Base-by-base conservation (phyloP, 2,113 vertebrate species). In the Cacatua alba region DNA sequence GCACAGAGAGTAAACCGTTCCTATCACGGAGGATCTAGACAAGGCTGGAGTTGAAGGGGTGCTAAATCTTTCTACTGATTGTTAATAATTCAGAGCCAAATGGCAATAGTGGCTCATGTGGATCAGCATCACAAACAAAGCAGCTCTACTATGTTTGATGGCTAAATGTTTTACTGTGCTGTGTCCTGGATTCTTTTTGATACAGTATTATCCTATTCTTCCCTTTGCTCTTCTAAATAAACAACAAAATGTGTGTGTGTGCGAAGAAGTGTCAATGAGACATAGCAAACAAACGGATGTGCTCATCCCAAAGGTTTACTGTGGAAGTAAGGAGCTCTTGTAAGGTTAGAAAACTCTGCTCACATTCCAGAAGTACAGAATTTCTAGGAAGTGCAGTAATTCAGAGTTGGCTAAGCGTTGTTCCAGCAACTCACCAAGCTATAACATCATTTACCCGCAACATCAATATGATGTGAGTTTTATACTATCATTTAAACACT, bases 81-180 rank as follows among this genome's bases (percentile, higher is more conserved):
- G 97, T 98, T 98, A 98, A 98, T 98, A 98, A 98, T 98, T 98
- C 97, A 98, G 97, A 97, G 92, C 86, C 95, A 97, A 98, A 97
- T 96, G 97, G 96, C 97, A 97, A 90, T 96, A 97, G 91, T 44
- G 46, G 90, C 94, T 97, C 96, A 69, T 82, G 92, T 94, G 97
- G 95, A 97, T 98, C 97, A 97, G 91, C 82, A 57, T 96, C 97
- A 96, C 95, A 96, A 93, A 96, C 74, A 92, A 92, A 97, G 95
- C 86, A 95, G 91, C 82, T 93, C 96, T 68, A 89, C 51, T 78
- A 91, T 96, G 86, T 94, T 86, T 97, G 96, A 88, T 90, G 81
- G 92, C 43, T 89, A 76, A 92, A 93, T 81, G 75, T 78, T 97
- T 97, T 97, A 95, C 84, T 94, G 46, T 96, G 68, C 79, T 94